Evolutionary conservation across 2,113 vertebrate genomes (phyloP).

Genomic region (Tringa solitaria): DNA sequence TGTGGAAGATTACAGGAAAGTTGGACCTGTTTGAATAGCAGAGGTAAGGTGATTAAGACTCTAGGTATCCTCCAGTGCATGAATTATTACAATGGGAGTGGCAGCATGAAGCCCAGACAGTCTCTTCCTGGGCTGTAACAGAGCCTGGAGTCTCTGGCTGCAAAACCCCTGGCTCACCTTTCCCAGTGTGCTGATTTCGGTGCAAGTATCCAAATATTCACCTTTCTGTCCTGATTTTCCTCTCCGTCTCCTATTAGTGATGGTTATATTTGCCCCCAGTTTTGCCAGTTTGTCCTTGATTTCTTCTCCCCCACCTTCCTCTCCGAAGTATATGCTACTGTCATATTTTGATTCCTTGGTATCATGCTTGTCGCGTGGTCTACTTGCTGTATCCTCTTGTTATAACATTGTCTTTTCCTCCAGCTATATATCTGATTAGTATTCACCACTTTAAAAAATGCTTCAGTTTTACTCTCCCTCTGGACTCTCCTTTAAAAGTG

Average conservation of each 20-base stretch:
- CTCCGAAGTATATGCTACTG: not conserved
- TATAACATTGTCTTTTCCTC: not conserved
- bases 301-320: not conserved
- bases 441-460: conserved; percentile 27
- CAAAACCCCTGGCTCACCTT: not conserved
- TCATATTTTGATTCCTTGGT: not conserved
- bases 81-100: fast-evolving
- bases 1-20: not conserved
- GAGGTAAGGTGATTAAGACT: not conserved
- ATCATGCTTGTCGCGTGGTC: not conserved
- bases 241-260: not conserved
- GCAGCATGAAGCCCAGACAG: not conserved
- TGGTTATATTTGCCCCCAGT: not conserved
- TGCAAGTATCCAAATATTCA: not conserved
- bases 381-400: not conserved
- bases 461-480: conserved; percentile 2
- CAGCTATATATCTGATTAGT: conserved; percentile 22
- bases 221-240: not conserved
- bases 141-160: not conserved
- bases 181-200: not conserved
- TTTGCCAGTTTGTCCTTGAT: not conserved
- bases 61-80: not conserved
- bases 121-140: not conserved
- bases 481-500: conserved; percentile 20
- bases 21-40: not conserved